Percentiles rank a stretch among this genome's conserved stretches.
These are phyloP conservation scores for Oxyura jamaicensis DNA, from an alignment of 2,113 vertebrate genomes.

Conservation along the genomic window DNA sequence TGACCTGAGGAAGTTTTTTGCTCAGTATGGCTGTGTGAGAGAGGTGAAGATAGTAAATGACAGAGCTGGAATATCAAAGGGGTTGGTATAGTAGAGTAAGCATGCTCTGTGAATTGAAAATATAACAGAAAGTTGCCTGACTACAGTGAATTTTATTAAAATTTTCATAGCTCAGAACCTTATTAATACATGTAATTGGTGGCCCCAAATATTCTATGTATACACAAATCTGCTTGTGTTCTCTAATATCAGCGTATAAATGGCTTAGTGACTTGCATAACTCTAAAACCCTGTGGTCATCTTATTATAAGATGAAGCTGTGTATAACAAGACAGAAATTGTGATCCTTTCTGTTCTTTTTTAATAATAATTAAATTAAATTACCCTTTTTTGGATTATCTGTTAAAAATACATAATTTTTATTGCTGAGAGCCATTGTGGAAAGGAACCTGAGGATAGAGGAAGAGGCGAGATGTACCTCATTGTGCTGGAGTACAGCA, in stretches of 20 bases:
- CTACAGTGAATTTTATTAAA: not conserved
- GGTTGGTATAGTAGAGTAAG: constrained; percentile 78
- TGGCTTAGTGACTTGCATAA: not conserved
- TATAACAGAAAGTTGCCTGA: not conserved
- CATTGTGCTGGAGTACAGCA: not conserved
- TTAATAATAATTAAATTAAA: not conserved
- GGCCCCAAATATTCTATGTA: not conserved
- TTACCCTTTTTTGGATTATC: not conserved
- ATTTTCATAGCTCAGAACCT: not conserved
- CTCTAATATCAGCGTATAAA: not conserved
- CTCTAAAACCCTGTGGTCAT: not conserved
- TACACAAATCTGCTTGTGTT: not conserved
- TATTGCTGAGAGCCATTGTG: not conserved
- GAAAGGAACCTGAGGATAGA: not conserved
- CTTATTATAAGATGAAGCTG: not conserved
- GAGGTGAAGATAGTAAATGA: constrained; percentile 90
- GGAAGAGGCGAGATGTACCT: not conserved
- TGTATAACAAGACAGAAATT: not conserved
- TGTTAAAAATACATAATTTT: not conserved
- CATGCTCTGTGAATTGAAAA: not conserved
- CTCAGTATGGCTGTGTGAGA: constrained; percentile 84
- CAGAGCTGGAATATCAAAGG: constrained; percentile 85
- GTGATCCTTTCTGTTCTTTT: not conserved
- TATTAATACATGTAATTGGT: not conserved
- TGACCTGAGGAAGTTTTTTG: constrained; percentile 86